phyloP scores from a whole-genome alignment of 2,113 vertebrate genomes.

The Pimephales promelas region DNA sequence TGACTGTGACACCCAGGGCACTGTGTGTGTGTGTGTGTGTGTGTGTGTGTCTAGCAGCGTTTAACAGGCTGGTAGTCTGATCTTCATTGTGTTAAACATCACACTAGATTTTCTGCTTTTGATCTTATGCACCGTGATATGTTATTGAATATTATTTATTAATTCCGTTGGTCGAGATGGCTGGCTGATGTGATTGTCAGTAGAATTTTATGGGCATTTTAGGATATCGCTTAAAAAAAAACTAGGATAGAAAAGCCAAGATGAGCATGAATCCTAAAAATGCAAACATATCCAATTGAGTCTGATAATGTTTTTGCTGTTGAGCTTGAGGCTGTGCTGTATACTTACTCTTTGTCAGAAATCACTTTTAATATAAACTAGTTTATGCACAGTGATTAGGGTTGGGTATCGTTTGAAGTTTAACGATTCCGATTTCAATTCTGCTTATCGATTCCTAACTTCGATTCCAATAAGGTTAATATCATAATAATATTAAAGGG shows the following conservation, averaged over 20 bases:
- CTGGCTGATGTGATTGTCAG: not conserved
- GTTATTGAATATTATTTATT: not conserved
- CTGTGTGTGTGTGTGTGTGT: slow-evolving; percentile 26
- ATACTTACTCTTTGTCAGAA: not conserved
- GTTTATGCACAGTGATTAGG: not conserved
- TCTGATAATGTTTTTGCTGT: slow-evolving; percentile 3
- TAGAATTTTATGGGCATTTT: too few relatives aligned
- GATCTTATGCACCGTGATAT: slow-evolving; percentile 28
- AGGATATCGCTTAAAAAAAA: too few relatives aligned
- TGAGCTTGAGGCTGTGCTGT: slow-evolving; percentile 16
- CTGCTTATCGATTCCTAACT: too few relatives aligned
- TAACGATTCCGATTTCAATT: too few relatives aligned
- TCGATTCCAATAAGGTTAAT: too few relatives aligned
- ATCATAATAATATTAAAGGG: too few relatives aligned
- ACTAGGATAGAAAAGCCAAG: too few relatives aligned
- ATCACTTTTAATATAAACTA: not conserved
- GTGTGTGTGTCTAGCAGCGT: slow-evolving; percentile 28
- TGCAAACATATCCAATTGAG: too few relatives aligned
- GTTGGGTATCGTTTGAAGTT: too few relatives aligned
- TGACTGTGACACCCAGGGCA: slow-evolving; percentile 71
- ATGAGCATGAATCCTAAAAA: too few relatives aligned
- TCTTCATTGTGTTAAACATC: slow-evolving; percentile 26
- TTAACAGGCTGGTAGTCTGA: slow-evolving; percentile 45
- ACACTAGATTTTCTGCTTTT: slow-evolving; percentile 39
- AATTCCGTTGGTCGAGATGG: not conserved